Base-by-base conservation (phyloP, 1,140 invertebrate species). In the Metopolophium dirhodum region DNA sequence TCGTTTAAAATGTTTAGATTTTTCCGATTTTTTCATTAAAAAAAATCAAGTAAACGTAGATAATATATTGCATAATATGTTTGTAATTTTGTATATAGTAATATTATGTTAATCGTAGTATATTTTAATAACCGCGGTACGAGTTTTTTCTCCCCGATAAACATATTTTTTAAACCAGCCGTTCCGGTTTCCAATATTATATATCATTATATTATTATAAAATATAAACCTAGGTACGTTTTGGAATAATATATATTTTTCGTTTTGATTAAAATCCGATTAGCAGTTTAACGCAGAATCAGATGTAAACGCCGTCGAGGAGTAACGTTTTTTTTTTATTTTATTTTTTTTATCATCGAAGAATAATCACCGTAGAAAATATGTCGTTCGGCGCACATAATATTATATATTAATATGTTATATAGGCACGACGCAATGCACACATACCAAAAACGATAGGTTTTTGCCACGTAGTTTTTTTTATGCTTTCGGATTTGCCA, bases 401-500 rank as follows among this genome's bases (percentile, higher is more conserved):
- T 77, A 82, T 82, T 51, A 51, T 51, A 51, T 88, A 87, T 87
- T 47, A 49, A 41, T 41, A 41, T 41, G 41, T 41, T 87, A 87
- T 86, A n/a, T 47, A 87, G 26, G 11, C 26, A 86, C 23, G 30
- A 9, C 35, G 35, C 47, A 49, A 18, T 20, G 47, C 87, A 51
- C 51, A 23, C 35, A 30, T 61, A 90, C 54, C 54, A 61, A 61
- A 90, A 90, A 68, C 49, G 88, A 57, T 57, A 89, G 49, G 51
- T 89, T 89, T 89, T 89, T 57, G 22, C 57, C 89, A 45, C 61
- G 90, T 91, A 83, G 82, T 54, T 93, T 86, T 93, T 92, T 86
- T 93, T 54, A 85, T 54, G 35, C 45, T 93, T 93, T 93, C 35
- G 82, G 90, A 93, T 93, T 93, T 57, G 91, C 91, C 8, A 37